Evolutionary conservation across 2,797 vertebrate species (phyloP), one percentile per base, ranked within the genome.

Genomic region (Harpagifer antarcticus): DNA sequence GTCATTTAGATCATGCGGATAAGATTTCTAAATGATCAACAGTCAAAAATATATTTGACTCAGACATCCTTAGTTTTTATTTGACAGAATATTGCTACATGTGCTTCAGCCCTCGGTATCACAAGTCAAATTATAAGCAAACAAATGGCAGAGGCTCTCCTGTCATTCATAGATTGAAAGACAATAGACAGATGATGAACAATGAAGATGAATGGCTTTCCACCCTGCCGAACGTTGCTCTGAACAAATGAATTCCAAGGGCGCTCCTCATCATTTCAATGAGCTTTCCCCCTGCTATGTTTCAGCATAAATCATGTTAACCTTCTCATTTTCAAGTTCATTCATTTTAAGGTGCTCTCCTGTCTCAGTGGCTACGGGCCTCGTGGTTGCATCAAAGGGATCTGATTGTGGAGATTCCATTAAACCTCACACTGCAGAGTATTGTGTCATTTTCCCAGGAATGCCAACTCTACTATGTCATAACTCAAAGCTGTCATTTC

Each of bases 251-350:
- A 92, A 93, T 93, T 91, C 84, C 68, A 75, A 81, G 77, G 87
- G 85, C 56, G 83, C 88, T 84, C 77, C 89, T 92, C 89, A 91
- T 93, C 89, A 93, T 94, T 90, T 79, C 91, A 91, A 92, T 85
- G 86, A 91, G 91, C 87, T 81, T 77, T 78, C 56, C 60, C 69
- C 62, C 19, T 8, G 49, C 79, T 64, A 71, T 76, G 83, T 88
- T 89, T 91, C 84, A 33, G 83, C 87, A 93, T 93, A 89, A 91
- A 94, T 94, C 92, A 92, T 83, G 82, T 92, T 95, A 95, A 94
- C 92, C 91, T 93, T 94, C 91, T 90, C 88, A 89, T 93, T 92
- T 93, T 91, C 88, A 93, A 92, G 89, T 93, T 93, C 92, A 94
- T 93, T 87, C 91, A 94, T 93, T 92, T 94, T 94, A 92, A 93